A percentile compares a stretch with the other conserved stretches of the same genome.
phyloP scores from a whole-genome alignment of 2,888 invertebrate species.

The Panzeria rudis region DNA sequence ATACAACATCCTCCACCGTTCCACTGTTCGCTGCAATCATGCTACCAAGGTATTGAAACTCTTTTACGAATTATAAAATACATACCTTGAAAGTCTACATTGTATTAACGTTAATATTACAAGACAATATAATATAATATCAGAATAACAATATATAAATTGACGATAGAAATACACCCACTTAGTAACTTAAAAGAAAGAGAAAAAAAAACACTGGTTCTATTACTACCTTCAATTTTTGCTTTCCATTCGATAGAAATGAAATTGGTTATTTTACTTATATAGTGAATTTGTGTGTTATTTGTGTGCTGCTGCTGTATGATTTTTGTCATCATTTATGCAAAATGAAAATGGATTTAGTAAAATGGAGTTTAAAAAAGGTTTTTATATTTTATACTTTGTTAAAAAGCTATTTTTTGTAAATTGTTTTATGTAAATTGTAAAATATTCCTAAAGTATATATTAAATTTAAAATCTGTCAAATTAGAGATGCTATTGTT shows the following conservation, averaged over 20 bases:
- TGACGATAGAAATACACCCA: conserved; percentile 57
- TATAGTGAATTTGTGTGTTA: conserved; percentile 6
- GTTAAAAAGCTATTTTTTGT: conserved; percentile 12
- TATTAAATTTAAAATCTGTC: conserved; percentile 31
- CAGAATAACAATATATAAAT: conserved; percentile 54
- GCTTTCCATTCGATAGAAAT: neutral
- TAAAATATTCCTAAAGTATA: conserved; percentile 42
- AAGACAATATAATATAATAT: conserved; percentile 57
- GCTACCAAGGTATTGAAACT: too few species aligned
- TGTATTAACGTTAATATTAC: conserved; percentile 18
- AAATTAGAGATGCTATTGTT: conserved; percentile 59
- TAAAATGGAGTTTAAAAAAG: conserved; percentile 79
- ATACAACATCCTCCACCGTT: too few species aligned
- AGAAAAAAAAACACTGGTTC: conserved; percentile 27
- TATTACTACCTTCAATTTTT: conserved; percentile 31
- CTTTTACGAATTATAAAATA: too few species aligned
- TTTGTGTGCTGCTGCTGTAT: conserved; percentile 37
- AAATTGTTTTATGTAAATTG: conserved; percentile 40
- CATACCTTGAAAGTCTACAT: conserved; percentile 16
- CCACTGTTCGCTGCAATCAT: too few species aligned
- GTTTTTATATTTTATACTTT: conserved; percentile 43
- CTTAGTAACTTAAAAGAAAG: conserved; percentile 18
- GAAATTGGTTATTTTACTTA: conserved; percentile 20
- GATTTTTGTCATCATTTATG: conserved; percentile 78
- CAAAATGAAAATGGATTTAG: conserved; percentile 80